Conservation (phyloP, 2,888 invertebrate species). For the Helleia helle region DNA sequence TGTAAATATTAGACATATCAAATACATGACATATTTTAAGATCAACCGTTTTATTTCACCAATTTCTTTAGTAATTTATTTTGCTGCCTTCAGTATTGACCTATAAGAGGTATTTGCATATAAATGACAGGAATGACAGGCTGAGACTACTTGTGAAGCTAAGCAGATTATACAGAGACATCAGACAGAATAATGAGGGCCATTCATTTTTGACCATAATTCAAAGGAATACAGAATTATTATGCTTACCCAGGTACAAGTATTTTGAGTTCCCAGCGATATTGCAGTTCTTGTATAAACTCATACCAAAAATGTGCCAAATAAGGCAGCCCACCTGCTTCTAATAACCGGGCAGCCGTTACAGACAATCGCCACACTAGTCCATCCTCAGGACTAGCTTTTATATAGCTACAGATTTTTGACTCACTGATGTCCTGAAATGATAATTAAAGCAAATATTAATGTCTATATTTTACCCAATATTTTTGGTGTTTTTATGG, state of each 20-base stretch:
- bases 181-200: no score
- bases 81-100: no score
- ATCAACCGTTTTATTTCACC: no score
- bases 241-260: conserved; percentile 89
- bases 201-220: no score
- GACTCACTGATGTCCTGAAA: conserved; percentile 26
- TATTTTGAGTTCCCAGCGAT: conserved; percentile 88
- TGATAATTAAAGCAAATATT: neutral
- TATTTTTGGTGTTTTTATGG: no score
- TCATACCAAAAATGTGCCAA: conserved; percentile 96
- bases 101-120: no score
- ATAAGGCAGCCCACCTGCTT: conserved; percentile 84
- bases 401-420: conserved; percentile 72
- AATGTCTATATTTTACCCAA: no score
- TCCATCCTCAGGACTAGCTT: conserved; percentile 86
- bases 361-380: conserved; percentile 88
- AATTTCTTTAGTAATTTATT: no score
- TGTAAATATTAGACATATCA: conserved; percentile 11
- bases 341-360: conserved; percentile 80
- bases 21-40: neutral
- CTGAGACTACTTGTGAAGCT: no score
- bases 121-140: no score
- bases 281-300: conserved; percentile 91
- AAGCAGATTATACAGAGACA: no score
- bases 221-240: no score